Evolutionary conservation across 1,140 invertebrate genomes (phyloP).

Genomic region (Orchestia grillus): DNA sequence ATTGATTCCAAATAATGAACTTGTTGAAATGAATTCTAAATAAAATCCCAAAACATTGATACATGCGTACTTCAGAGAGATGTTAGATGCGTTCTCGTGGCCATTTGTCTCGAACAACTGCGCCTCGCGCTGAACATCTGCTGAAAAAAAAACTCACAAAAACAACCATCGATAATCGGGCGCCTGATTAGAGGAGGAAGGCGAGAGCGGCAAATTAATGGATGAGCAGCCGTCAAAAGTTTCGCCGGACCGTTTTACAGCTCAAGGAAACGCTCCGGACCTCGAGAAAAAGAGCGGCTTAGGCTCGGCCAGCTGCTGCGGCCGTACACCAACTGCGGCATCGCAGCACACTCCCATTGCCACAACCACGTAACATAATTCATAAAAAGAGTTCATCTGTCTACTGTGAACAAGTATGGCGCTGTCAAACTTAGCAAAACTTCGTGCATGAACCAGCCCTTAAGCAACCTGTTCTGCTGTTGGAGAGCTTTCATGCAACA

Average conservation of each 20-base stretch:
- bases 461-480: no score
- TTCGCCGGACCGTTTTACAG: neutral
- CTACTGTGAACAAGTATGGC: no score
- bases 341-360: neutral
- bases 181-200: slow-evolving; percentile 9
- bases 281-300: neutral
- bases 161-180: slow-evolving; percentile 33
- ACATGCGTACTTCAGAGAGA: neutral
- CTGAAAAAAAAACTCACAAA: neutral
- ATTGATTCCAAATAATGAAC: no score
- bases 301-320: neutral
- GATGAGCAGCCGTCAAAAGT: slow-evolving; percentile 29
- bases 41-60: neutral
- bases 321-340: neutral
- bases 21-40: neutral
- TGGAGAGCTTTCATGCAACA: no score
- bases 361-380: no score
- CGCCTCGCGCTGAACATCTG: neutral
- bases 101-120: neutral
- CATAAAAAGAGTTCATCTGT: no score
- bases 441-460: no score
- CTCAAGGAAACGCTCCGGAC: neutral
- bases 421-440: no score
- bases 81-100: neutral
- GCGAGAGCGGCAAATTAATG: slow-evolving; percentile 3